phyloP scores from a whole-genome alignment of 2,888 invertebrate species.

The Exocentrus adspersus region DNA sequence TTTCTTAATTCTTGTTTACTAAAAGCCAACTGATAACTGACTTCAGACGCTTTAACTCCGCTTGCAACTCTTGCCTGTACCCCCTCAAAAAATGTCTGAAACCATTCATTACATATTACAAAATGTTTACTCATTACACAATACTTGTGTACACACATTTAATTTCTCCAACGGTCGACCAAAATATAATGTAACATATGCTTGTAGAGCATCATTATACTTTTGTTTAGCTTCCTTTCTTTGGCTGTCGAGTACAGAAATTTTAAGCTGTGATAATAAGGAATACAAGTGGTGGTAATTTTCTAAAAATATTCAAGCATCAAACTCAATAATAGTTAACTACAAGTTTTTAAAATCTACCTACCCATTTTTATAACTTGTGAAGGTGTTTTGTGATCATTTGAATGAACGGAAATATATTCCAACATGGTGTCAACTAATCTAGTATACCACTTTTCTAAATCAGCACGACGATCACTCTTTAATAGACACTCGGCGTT shows the following conservation, averaged over 20 bases:
- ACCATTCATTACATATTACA: slow-evolving; percentile 43
- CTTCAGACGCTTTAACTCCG: slow-evolving; percentile 96
- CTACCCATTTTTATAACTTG: slow-evolving; percentile 90
- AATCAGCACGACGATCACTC: slow-evolving; percentile 86
- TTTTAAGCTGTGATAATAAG: slow-evolving; percentile 87
- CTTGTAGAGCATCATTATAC: slow-evolving; percentile 88
- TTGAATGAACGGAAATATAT: slow-evolving; percentile 80
- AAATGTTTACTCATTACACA: no score
- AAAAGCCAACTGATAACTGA: slow-evolving; percentile 96
- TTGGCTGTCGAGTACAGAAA: slow-evolving; percentile 85
- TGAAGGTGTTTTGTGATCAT: slow-evolving; percentile 89
- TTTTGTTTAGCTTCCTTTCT: slow-evolving; percentile 90
- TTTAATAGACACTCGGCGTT: slow-evolving; percentile 90
- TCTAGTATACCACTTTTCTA: slow-evolving; percentile 90
- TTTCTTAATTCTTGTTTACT: slow-evolving; percentile 96
- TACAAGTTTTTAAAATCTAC: no score
- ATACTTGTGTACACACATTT: slow-evolving; percentile 71
- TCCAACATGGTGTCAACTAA: slow-evolving; percentile 86
- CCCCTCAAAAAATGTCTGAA: slow-evolving; percentile 94
- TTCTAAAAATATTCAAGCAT: slow-evolving; percentile 67
- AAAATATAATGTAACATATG: slow-evolving; percentile 94
- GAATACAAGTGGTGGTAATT: slow-evolving; percentile 96
- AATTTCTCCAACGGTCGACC: slow-evolving; percentile 92
- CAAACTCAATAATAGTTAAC: no score
- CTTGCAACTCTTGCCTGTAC: slow-evolving; percentile 92